phyloP scores from a whole-genome alignment of 2,797 vertebrate species.

The Ara ararauna region DNA sequence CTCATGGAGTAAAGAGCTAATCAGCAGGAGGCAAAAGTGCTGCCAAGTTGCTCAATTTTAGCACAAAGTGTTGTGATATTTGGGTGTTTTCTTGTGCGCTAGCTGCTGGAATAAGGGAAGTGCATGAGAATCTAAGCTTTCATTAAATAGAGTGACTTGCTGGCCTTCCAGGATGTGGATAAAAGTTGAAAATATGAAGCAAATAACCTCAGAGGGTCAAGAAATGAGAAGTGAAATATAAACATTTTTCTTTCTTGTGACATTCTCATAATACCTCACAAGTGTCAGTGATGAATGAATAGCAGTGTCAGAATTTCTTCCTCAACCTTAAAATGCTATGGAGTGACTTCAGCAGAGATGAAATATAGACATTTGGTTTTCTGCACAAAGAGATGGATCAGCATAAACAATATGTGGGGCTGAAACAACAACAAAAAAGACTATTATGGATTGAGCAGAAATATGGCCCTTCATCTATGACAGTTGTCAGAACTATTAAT shows the following conservation, averaged over 20 bases:
- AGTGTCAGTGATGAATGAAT: slow-evolving; percentile 1
- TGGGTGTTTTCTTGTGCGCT: background rate
- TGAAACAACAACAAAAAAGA: slow-evolving; percentile 11
- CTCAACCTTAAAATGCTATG: background rate
- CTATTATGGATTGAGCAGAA: background rate
- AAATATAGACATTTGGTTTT: slow-evolving; percentile 27
- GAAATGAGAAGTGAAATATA: background rate
- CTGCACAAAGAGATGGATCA: background rate
- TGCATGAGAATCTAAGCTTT: background rate
- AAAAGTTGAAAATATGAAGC: slow-evolving; percentile 36
- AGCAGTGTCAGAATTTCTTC: background rate
- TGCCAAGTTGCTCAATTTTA: slow-evolving; percentile 32
- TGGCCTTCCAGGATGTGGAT: background rate
- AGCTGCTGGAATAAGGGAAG: background rate
- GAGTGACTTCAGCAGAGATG: background rate
- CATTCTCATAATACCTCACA: slow-evolving; percentile 1
- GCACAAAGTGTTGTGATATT: background rate
- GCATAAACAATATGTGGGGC: background rate
- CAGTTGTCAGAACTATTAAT: background rate
- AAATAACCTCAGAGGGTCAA: slow-evolving; percentile 43
- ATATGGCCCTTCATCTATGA: background rate
- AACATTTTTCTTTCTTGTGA: slow-evolving; percentile 55
- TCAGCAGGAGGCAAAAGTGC: background rate
- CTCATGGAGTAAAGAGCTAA: background rate
- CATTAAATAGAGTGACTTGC: background rate